Evolutionary conservation across 2,113 vertebrate species (phyloP), one percentile per base, ranked within the genome.

Genomic region (Muscicapa adusta): DNA sequence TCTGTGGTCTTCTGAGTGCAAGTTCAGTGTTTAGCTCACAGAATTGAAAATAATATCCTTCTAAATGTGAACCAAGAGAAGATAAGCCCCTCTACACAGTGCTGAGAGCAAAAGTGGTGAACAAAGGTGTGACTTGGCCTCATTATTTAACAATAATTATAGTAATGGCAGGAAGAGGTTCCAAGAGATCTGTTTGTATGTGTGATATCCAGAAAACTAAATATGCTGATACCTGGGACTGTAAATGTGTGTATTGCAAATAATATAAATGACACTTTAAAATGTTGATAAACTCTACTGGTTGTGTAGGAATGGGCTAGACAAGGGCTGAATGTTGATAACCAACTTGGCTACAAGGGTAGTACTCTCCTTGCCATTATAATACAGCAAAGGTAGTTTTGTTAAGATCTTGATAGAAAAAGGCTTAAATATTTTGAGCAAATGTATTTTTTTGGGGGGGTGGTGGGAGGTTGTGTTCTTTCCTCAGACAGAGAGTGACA

Each of bases 21-120:
- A 38, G 7, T 38, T 75, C 8, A n/a, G 10, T 19, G 4, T 45
- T 71, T 50, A 38, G 3, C 16, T 87, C 62, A 7, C 1, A 33
- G 28, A 73, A n/a, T 15, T 40, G 6, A 40, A 78, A 85, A 38
- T 5, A 28, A 33, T 8, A 28, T 15, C 5, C 3, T 78, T 40
- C 19, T 36, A 42, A 67, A 53, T 5, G 12, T 14, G 19, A 65
- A 3, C 2, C 11, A 20, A 18, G 12, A 33, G 38, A 26, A 36
- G 1, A 1, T 1, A 12, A 8, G 3, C 1, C 5, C 88, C 20
- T 63, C 10, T 23, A 2, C 3, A 13, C 0, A 5, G 31, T 45
- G 8, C 43, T 36, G 28, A 57, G 22, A 62, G 9, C 7, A 10
- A 4, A 10, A 67, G 10, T 2, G 23, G 5, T 54, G 14, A 54